Evolutionary conservation across 2,797 vertebrate species (phyloP), one percentile per base, ranked within the genome.

Genomic region (Enteromius fasciolatus): DNA sequence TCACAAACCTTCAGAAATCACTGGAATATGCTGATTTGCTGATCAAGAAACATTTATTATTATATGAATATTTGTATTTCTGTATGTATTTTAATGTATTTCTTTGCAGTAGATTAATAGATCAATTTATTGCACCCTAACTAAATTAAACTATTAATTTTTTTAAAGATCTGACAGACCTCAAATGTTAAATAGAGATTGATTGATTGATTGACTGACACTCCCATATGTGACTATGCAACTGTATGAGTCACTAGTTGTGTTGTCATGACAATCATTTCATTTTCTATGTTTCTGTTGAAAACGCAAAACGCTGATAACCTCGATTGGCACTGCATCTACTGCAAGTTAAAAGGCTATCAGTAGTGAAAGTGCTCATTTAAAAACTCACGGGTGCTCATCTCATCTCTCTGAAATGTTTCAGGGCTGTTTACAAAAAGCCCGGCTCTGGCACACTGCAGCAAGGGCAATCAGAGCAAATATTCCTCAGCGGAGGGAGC

Each of bases 361-460:
- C 57, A 76, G 31, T 66, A 67, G 63, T 66, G 36, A 28, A 78
- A 46, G 9, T 77, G 75, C 36, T 61, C 17, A 28, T 48, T 50
- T 74, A 66, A 75, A 67, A 39, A 15, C 52, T 36, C 15, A 46
- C 28, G 11, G 41, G 52, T 59, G 52, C 14, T 54, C 81, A 23
- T 75, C 36, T 82, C 81, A 69, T 59, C 59, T 44, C 61, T 64
- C 81, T 70, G 14, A 41, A 78, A 54, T 63, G 63, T 54, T 83
- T 83, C 36, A 70, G 25, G 63, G 50, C 64, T 70, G 14, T 76
- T 83, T 77, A 67, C 80, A 77, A 20, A 77, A 44, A 61, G 41
- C 76, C 69, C 4, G 17, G 39, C 41, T 61, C 63, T 74, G 90
- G 89, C 91, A 88, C 86, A 89, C 89, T 83, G 46, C 70, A 81